Evolutionary conservation across 1,140 invertebrate species (phyloP).

Genomic region (Onthophagus taurus): DNA sequence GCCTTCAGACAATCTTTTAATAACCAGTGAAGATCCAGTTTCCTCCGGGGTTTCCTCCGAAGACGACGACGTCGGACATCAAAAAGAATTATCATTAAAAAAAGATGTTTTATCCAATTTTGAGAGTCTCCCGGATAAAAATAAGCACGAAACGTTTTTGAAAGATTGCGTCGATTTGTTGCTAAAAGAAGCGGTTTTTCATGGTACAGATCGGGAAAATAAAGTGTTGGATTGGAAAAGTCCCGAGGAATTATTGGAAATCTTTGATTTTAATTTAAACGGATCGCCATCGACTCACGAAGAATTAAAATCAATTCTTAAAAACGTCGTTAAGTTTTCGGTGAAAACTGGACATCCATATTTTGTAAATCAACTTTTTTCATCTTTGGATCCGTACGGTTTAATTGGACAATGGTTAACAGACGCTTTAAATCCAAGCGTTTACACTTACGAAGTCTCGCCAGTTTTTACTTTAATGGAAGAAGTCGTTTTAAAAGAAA

Average conservation of each 20-base stretch:
- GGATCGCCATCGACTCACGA: slow-evolving; percentile 52
- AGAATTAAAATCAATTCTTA: slow-evolving; percentile 52
- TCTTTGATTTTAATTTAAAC: slow-evolving; percentile 57
- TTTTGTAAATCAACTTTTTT: slow-evolving; percentile 80
- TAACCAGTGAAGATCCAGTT: background rate
- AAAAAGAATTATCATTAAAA: background rate
- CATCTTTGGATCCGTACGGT: slow-evolving; percentile 77
- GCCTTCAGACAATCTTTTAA: slow-evolving; percentile 7
- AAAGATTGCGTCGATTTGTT: slow-evolving; percentile 58
- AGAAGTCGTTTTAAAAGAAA: slow-evolving; percentile 66
- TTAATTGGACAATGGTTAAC: slow-evolving; percentile 77
- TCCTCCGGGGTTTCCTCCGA: too few relatives aligned
- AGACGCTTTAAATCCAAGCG: slow-evolving; percentile 76
- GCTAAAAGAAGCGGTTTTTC: slow-evolving; percentile 63
- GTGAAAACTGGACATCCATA: slow-evolving; percentile 82
- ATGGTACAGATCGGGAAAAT: slow-evolving; percentile 55
- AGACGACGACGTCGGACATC: slow-evolving; percentile 1
- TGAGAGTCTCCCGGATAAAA: slow-evolving; percentile 44
- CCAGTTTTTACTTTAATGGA: slow-evolving; percentile 84
- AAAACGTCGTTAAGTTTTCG: slow-evolving; percentile 64
- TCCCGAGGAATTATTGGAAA: slow-evolving; percentile 52
- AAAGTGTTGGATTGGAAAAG: slow-evolving; percentile 68
- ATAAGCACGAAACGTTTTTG: slow-evolving; percentile 61
- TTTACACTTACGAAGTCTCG: slow-evolving; percentile 87
- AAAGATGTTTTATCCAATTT: slow-evolving; percentile 23